Conservation (phyloP, 2,888 invertebrate genomes). For the Plemyria rubiginata region DNA sequence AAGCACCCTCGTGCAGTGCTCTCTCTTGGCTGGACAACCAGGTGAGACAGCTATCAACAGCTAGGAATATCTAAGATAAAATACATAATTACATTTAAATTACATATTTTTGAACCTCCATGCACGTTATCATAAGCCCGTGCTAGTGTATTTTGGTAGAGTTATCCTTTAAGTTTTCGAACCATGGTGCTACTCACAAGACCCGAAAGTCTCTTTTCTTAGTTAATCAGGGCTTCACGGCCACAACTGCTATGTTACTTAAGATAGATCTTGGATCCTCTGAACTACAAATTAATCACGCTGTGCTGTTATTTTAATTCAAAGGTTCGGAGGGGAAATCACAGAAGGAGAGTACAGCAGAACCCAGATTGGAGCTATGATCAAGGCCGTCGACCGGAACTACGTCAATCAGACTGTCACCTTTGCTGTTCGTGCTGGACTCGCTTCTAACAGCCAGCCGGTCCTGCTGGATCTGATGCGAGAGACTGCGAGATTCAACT, state of each 20-base stretch:
- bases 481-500: conserved; percentile 76
- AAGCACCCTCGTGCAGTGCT: conserved; percentile 87
- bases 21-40: conserved; percentile 94
- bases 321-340: conserved; percentile 78
- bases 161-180: too few relatives aligned
- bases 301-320: not conserved
- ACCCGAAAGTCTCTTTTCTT: too few relatives aligned
- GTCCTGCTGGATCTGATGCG: conserved; percentile 86
- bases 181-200: too few relatives aligned
- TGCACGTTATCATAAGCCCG: too few relatives aligned
- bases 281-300: too few relatives aligned
- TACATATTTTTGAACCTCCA: too few relatives aligned
- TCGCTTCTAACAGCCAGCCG: conserved; percentile 87
- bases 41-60: conserved; percentile 1
- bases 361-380: conserved; percentile 88
- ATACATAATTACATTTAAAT: too few relatives aligned
- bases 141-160: too few relatives aligned
- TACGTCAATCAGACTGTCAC: conserved; percentile 89
- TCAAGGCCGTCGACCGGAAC: conserved; percentile 81
- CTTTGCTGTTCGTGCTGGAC: conserved; percentile 87
- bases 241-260: too few relatives aligned
- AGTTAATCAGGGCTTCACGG: too few relatives aligned
- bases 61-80: too few relatives aligned
- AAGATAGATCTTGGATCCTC: too few relatives aligned
- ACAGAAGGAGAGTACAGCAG: conserved; percentile 86